These are phyloP conservation scores for Triplophysa rosa DNA, from an alignment of 2,113 vertebrate genomes.

Conservation along the genomic window DNA sequence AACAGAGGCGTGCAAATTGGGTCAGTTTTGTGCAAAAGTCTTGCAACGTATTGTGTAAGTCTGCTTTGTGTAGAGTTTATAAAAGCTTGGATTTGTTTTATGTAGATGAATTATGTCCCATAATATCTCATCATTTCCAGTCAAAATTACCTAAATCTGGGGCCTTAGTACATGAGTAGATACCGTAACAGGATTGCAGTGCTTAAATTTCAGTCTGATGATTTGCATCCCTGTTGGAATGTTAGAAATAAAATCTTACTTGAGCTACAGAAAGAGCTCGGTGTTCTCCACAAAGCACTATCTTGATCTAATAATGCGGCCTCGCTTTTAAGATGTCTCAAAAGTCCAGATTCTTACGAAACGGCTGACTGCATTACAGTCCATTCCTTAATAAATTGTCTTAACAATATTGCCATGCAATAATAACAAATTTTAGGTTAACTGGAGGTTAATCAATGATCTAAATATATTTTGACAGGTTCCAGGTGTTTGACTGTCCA, in stretches of 20 bases:
- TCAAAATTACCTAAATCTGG: neutral
- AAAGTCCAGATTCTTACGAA: too few species aligned
- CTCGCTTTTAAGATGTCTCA: too few species aligned
- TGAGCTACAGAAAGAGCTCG: neutral
- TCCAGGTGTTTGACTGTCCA: constrained; percentile 78
- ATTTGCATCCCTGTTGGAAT: neutral
- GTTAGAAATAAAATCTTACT: neutral
- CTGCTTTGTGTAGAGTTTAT: neutral
- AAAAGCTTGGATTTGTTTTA: neutral
- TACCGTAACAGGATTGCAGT: too few species aligned
- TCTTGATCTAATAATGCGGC: neutral
- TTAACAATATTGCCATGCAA: neutral
- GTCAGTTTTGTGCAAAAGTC: constrained; percentile 58
- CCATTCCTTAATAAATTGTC: too few species aligned
- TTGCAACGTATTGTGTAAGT: neutral
- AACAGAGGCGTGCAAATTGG: constrained; percentile 82
- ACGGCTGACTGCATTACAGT: too few species aligned
- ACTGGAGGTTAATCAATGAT: neutral
- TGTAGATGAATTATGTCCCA: neutral
- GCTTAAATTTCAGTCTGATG: neutral
- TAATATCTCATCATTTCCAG: neutral
- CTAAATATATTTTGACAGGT: constrained; percentile 66
- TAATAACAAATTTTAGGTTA: neutral
- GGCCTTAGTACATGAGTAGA: neutral
- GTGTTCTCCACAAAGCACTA: neutral